Base-by-base conservation (phyloP, 2,113 vertebrate genomes). In the Barnardius zonarius region DNA sequence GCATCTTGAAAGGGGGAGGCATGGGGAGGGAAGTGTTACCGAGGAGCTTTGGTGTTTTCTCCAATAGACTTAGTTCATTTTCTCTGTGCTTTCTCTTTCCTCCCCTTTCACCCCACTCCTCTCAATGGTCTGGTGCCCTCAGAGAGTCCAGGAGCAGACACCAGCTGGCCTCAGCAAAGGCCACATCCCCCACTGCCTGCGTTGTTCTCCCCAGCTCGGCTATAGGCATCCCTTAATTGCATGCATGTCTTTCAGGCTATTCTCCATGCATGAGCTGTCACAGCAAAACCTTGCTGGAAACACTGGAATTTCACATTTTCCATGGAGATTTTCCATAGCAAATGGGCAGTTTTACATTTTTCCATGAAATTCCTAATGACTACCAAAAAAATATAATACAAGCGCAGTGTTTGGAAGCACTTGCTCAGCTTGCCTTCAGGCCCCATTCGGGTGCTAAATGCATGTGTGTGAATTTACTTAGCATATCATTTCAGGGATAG, bases 251-350 rank as follows among this genome's bases (percentile, higher is more conserved):
- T 95, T 96, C 96, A 97, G 93, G 74, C 96, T 96, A 97, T 96
- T 96, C 96, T 94, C 96, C 96, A 96, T 97, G 95, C 96, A 96
- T 94, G 95, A 95, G 86, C 93, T 96, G 95, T 94, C 95, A 95
- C 95, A 95, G 96, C 91, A 96, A 96, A 96, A 96, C 96, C 92
- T 96, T 66, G 88, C 96, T 97, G 96, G 83, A 97, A 96, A 97
- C 94, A 82, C 91, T 96, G 95, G 96, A 96, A 97, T 96, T 97
- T 96, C 92, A 89, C 95, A 96, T 97, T 97, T 96, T 97, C 91
- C 96, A 96, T 96, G 96, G 95, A 96, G 96, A 84, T 96, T 96
- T 95, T 82, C 96, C 81, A 89, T 96, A 88, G 55, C 93, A 77
- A 96, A 49, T 94, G 93, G 93, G 91, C 93, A 95, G 59, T 83